Base-by-base conservation (phyloP, 2,113 vertebrate species). In the Channa maculata region DNA sequence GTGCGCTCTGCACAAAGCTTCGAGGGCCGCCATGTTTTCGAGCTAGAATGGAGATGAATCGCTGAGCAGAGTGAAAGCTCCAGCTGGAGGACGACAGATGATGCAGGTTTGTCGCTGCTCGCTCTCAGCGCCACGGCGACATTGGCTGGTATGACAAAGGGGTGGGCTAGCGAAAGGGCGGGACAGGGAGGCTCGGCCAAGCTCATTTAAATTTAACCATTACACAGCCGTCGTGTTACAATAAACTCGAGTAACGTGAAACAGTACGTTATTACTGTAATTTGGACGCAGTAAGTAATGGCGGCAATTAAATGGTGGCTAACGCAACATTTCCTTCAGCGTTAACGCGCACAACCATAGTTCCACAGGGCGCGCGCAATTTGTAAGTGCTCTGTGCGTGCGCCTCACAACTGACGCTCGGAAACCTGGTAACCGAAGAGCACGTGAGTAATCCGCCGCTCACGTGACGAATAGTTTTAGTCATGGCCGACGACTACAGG, bases 401-500 rank as follows among this genome's bases (percentile, higher is more conserved):
- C 24, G 24, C 24, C 24, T 24, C 24, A 24, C 24, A 24, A 24
- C 24, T 24, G 55, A 1, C 9, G 10, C 51, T 5, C n/a, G 2
- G 5, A 53, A 15, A 15, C 24, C 45, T 50, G 39, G 33, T 50
- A 36, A 60, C 13, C n/a, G 51, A 48, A 33, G 67, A 76, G 48
- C 93, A 94, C 91, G 92, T 94, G 92, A 91, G 71, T 83, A 72
- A 86, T 86, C 83, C 77, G 39, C 24, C 6, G 71, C 66, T 94
- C 94, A 94, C 93, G 93, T 94, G 94, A 94, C 89, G 33, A 53
- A 54, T 68, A 78, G 82, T 89, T 90, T 86, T 70, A 93, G 93
- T 94, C 92, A 95, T 95, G 94, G 94, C 93, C 77, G 94, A 95
- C 94, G 93, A 94, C 77, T 94, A 92, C 91, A 95, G 93, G 85